These are phyloP conservation scores for Trichopria drosophilae DNA, from an alignment of 2,888 invertebrate species.

Conservation along the genomic window DNA sequence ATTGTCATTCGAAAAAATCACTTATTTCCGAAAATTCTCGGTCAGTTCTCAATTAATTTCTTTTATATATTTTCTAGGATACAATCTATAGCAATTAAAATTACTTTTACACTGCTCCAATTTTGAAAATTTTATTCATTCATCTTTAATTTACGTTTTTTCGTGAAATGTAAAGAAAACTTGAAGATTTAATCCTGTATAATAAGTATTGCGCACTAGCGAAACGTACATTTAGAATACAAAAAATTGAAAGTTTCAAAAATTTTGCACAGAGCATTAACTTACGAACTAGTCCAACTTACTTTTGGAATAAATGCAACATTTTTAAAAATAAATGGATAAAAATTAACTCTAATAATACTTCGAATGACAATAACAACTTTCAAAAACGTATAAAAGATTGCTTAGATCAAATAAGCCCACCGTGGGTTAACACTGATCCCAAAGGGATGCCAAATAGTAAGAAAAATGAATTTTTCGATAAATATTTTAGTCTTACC, in stretches of 20 bases:
- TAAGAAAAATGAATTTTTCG: not conserved
- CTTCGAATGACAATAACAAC: too few relatives aligned
- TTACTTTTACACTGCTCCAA: too few relatives aligned
- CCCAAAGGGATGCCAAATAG: not conserved
- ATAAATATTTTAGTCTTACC: not conserved
- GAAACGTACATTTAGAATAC: slow-evolving; percentile 17
- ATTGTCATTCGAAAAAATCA: too few relatives aligned
- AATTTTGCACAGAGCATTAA: slow-evolving; percentile 14
- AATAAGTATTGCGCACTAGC: slow-evolving; percentile 15
- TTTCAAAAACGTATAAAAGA: too few relatives aligned
- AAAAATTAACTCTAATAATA: too few relatives aligned
- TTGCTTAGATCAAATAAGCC: not conserved
- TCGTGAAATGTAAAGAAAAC: too few relatives aligned
- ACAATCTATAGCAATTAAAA: too few relatives aligned
- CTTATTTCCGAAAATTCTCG: too few relatives aligned
- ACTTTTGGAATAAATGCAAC: slow-evolving; percentile 9
- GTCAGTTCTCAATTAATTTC: too few relatives aligned
- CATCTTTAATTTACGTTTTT: too few relatives aligned
- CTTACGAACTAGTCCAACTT: slow-evolving; percentile 6
- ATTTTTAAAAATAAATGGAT: slow-evolving; percentile 9
- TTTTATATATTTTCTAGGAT: too few relatives aligned
- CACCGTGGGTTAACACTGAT: not conserved
- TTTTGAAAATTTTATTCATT: too few relatives aligned
- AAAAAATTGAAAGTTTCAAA: slow-evolving; percentile 14
- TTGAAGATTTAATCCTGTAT: slow-evolving; percentile 9